phyloP scores from a whole-genome alignment of 37 sponge, comb jelly and placozoan genomes.

The Spongia lamella region DNA sequence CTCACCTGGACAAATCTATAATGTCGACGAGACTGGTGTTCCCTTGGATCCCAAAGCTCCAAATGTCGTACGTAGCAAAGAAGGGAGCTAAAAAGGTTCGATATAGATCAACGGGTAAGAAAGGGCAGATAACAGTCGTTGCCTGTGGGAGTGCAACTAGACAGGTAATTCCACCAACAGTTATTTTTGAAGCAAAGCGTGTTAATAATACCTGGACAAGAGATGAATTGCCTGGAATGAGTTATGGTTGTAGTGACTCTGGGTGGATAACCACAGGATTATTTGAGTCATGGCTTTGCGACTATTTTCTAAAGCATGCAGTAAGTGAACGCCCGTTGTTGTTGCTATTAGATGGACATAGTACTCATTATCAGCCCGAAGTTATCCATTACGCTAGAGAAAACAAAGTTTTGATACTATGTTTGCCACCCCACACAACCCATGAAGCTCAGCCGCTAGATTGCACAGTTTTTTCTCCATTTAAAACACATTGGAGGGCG shows the following conservation, averaged over 20 bases:
- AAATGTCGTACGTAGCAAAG: slow-evolving; percentile 30
- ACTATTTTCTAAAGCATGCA: too few species aligned
- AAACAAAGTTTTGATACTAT: slow-evolving; percentile 37
- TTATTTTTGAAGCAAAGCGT: slow-evolving; percentile 46
- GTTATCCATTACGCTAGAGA: slow-evolving; percentile 31
- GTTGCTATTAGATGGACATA: slow-evolving; percentile 55
- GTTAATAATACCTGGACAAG: slow-evolving; percentile 39
- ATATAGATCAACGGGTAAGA: slow-evolving; percentile 13
- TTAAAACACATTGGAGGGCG: slow-evolving; percentile 30
- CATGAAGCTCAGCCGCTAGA: too few species aligned
- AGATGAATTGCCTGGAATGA: slow-evolving; percentile 48
- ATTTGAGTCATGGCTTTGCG: slow-evolving; percentile 45
- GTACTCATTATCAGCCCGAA: too few species aligned
- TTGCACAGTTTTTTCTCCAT: slow-evolving; percentile 29
- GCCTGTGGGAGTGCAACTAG: too few species aligned
- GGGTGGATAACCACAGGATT: slow-evolving; percentile 42
- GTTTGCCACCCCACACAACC: too few species aligned
- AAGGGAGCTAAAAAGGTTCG: slow-evolving; percentile 23
- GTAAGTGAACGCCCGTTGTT: too few species aligned
- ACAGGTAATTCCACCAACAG: slow-evolving; percentile 53
- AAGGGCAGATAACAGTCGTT: too few species aligned
- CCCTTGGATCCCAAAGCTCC: slow-evolving; percentile 40
- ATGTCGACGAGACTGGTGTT: slow-evolving; percentile 52
- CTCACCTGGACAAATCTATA: slow-evolving; percentile 42
- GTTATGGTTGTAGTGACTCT: slow-evolving; percentile 21